phyloP scores from a whole-genome alignment of 37 sponge, comb jelly and placozoan species.

The Oscarella lobularis region DNA sequence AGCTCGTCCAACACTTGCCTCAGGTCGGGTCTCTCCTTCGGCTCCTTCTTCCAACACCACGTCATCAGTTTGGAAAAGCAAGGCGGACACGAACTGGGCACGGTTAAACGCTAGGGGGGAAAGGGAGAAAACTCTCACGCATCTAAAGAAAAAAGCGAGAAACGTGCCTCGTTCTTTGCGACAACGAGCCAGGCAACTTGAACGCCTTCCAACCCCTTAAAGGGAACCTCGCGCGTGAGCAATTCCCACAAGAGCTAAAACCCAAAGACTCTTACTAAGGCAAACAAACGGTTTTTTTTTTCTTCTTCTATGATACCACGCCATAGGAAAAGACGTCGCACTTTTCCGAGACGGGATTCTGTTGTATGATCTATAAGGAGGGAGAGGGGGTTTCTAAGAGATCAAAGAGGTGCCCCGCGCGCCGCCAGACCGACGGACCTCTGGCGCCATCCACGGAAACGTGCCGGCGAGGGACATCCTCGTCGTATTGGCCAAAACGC shows the following conservation, averaged over 20 bases:
- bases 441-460: conserved; percentile 94
- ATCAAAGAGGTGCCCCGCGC: neutral
- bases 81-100: conserved; percentile 54
- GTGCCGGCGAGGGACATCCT: conserved; percentile 70
- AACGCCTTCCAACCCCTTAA: conserved; percentile 67
- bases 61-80: conserved; percentile 50
- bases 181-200: conserved; percentile 92
- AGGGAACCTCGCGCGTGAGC: conserved; percentile 72
- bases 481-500: conserved; percentile 67
- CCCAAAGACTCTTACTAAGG: too few species aligned
- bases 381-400: neutral
- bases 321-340: conserved; percentile 78
- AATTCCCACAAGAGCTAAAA: conserved; percentile 76
- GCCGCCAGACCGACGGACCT: too few species aligned
- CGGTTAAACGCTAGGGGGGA: conserved; percentile 35
- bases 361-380: conserved; percentile 54
- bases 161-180: conserved; percentile 33
- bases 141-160: neutral
- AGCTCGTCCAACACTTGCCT: neutral
- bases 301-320: conserved; percentile 23
- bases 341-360: conserved; percentile 31
- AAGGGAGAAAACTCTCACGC: neutral
- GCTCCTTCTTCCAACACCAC: conserved; percentile 48
- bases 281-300: neutral
- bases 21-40: conserved; percentile 16